Percentiles rank a stretch among this genome's conserved stretches.
Conservation (phyloP, 2,888 invertebrate genomes). For the Heliconius ismenius region DNA sequence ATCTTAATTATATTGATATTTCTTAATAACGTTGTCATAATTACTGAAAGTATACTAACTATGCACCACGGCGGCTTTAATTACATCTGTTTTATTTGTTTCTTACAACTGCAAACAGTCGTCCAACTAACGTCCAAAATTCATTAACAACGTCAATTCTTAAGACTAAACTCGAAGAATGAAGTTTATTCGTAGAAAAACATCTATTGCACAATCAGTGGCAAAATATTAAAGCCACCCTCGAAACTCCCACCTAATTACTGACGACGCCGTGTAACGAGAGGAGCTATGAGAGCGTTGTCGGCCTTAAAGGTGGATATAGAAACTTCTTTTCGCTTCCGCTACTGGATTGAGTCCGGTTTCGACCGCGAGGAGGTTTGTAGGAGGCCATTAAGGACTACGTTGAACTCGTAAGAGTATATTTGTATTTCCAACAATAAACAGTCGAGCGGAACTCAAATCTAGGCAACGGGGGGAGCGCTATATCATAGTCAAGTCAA, state of each 20-base stretch:
- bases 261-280: too few relatives aligned
- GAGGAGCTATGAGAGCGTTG: background rate
- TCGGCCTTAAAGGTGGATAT: background rate
- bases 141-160: too few relatives aligned
- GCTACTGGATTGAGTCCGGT: too few relatives aligned
- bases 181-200: background rate
- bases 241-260: too few relatives aligned
- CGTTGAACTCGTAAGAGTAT: too few relatives aligned
- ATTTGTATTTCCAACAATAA: too few relatives aligned
- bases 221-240: too few relatives aligned
- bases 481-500: background rate
- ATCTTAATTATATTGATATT: background rate
- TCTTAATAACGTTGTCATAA: background rate
- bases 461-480: too few relatives aligned
- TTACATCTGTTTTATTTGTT: background rate
- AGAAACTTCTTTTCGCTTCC: background rate
- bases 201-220: background rate
- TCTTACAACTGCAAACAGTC: background rate
- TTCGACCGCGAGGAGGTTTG: too few relatives aligned
- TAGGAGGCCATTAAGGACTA: too few relatives aligned
- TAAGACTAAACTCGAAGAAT: background rate
- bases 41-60: background rate
- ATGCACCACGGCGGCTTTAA: too few relatives aligned
- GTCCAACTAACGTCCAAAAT: background rate
- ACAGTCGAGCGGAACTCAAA: too few relatives aligned